Percentiles rank a stretch among this genome's conserved stretches.
Conservation (phyloP, 2,888 invertebrate species). For the Cataglyphis altisquamis region DNA sequence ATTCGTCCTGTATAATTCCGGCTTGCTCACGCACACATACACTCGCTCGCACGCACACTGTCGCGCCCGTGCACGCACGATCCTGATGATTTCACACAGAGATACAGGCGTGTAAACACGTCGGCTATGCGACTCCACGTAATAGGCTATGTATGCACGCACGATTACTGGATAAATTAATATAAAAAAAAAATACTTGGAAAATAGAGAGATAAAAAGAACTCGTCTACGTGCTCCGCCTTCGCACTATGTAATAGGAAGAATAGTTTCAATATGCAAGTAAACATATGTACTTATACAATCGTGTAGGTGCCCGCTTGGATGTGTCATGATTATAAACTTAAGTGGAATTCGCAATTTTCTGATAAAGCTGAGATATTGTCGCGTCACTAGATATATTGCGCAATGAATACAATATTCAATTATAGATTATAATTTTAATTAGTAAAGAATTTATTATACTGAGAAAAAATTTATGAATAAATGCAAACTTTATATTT, state of each 20-base stretch:
- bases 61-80: slow-evolving; percentile 30
- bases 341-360: slow-evolving; percentile 67
- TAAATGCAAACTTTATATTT: slow-evolving; percentile 32
- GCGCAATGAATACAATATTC: slow-evolving; percentile 38
- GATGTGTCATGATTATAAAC: slow-evolving; percentile 75
- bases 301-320: background rate
- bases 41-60: slow-evolving; percentile 1
- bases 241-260: slow-evolving; percentile 35
- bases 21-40: slow-evolving; percentile 49
- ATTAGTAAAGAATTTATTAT: slow-evolving; percentile 32
- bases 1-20: slow-evolving; percentile 58
- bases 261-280: slow-evolving; percentile 45
- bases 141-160: slow-evolving; percentile 63
- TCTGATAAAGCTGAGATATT: slow-evolving; percentile 57
- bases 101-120: slow-evolving; percentile 65
- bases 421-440: slow-evolving; percentile 51
- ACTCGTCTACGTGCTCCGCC: slow-evolving; percentile 34
- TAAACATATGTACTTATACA: background rate
- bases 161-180: slow-evolving; percentile 70
- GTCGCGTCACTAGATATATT: slow-evolving; percentile 3
- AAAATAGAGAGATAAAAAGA: slow-evolving; percentile 35
- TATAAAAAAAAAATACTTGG: slow-evolving; percentile 52
- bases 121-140: slow-evolving; percentile 62
- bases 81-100: slow-evolving; percentile 57
- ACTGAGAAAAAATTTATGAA: slow-evolving; percentile 22